Evolutionary conservation across 2,888 invertebrate species (phyloP).

Genomic region (Spicauda simplicius): DNA sequence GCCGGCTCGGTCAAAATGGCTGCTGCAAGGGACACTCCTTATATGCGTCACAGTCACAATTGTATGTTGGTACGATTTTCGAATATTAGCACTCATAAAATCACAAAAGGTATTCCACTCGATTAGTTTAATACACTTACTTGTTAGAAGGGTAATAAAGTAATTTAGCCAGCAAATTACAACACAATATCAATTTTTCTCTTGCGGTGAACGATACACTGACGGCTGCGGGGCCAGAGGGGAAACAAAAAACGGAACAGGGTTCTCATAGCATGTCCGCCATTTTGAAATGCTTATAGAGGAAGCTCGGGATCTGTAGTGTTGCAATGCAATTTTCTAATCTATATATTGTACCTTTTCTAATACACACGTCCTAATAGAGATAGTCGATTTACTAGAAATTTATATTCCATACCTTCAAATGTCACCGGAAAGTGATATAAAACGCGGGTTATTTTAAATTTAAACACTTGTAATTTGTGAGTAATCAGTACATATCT

Average conservation of each 20-base stretch:
- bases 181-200: conserved; percentile 82
- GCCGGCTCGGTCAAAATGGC: conserved; percentile 85
- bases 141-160: conserved; percentile 83
- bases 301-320: conserved; percentile 34
- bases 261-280: conserved; percentile 77
- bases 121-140: conserved; percentile 76
- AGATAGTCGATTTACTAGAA: conserved; percentile 38
- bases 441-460: conserved; percentile 41
- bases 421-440: conserved; percentile 33
- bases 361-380: conserved; percentile 34
- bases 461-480: not conserved
- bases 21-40: conserved; percentile 86
- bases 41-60: conserved; percentile 86
- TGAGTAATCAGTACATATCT: not conserved
- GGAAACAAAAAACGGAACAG: conserved; percentile 83
- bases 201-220: conserved; percentile 84
- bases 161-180: conserved; percentile 83
- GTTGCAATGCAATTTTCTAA: conserved; percentile 32
- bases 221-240: conserved; percentile 84
- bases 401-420: not conserved
- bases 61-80: conserved; percentile 56
- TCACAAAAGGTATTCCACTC: conserved; percentile 52
- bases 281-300: conserved; percentile 57
- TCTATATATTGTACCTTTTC: conserved; percentile 38
- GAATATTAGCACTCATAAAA: conserved; percentile 61